phyloP scores from a whole-genome alignment of 2,113 vertebrate genomes.

The Noctilio leporinus region DNA sequence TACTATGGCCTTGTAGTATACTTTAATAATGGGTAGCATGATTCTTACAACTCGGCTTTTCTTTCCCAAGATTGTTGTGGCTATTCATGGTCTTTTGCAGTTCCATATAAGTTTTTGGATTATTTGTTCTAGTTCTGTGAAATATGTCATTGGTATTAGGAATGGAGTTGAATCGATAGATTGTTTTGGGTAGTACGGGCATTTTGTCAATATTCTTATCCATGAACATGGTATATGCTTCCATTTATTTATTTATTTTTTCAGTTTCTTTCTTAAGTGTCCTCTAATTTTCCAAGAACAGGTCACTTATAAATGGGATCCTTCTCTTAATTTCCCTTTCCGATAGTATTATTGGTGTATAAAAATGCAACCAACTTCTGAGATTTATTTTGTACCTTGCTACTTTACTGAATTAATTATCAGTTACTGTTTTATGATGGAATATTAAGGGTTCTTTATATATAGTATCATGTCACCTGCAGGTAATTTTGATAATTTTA shows the following conservation, averaged over 20 bases:
- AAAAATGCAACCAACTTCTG: background rate
- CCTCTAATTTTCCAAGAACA: background rate
- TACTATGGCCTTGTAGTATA: too few relatives aligned
- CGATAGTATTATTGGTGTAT: background rate
- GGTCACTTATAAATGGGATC: background rate
- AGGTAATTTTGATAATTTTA: background rate
- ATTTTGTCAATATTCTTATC: background rate
- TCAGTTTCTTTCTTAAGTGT: background rate
- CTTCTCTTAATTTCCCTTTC: background rate
- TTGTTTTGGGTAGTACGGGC: background rate
- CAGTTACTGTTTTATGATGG: background rate
- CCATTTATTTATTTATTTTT: background rate
- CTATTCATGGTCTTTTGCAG: too few relatives aligned
- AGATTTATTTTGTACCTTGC: background rate
- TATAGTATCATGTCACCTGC: background rate
- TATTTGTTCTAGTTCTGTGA: too few relatives aligned
- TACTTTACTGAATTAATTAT: background rate
- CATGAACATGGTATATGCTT: background rate
- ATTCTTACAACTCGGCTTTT: too few relatives aligned
- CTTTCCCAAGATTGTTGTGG: too few relatives aligned
- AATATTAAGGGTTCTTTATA: background rate
- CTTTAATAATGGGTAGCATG: too few relatives aligned
- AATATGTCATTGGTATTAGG: too few relatives aligned
- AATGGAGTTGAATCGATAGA: background rate
- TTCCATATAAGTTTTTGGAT: too few relatives aligned